Base-by-base conservation (phyloP, 2,797 vertebrate genomes). In the Harpagifer antarcticus region DNA sequence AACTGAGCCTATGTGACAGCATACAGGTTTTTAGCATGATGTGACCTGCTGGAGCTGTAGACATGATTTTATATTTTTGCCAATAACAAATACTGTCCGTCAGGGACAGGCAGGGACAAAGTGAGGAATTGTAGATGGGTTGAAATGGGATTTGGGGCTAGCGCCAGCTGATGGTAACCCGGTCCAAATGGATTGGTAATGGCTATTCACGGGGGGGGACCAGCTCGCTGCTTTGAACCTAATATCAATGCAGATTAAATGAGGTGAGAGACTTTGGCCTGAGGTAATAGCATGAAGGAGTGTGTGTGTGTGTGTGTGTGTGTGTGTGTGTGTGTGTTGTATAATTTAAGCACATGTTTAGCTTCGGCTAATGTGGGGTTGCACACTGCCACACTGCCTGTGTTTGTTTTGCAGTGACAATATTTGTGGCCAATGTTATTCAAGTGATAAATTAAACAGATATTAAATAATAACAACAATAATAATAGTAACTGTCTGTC, bases 131-230 rank as follows among this genome's bases (percentile, higher is more conserved):
- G 92, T 93, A 89, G 85, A 79, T 90, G 93, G 94, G 79, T 92
- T 94, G 95, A 95, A 96, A 96, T 94, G 94, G 95, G 96, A 96
- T 96, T 95, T 93, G 87, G 95, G 95, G 91, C 72, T 93, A 89
- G 92, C 92, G 91, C 92, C 94, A 95, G 94, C 94, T 94, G 87
- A 90, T 95, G 95, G 96, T 93, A 94, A 96, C 93, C 93, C 91
- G 80, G 90, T 90, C 94, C 93, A 93, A 95, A 95, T 95, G 87
- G 93, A 89, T 97, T 94, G 93, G 92, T 95, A 95, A 95, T 96
- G 93, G 94, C 94, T 93, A 94, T 92, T 94, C 86, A 82, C 93
- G 80, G 89, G 89, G 23, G 90, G 89, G 89, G 90, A 86, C 87
- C 74, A 56, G 75, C 87, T 83, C 57, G 71, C 80, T 77, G 71